These are phyloP conservation scores for Diploptera punctata DNA, from an alignment of 2,888 invertebrate genomes.

Conservation along the genomic window DNA sequence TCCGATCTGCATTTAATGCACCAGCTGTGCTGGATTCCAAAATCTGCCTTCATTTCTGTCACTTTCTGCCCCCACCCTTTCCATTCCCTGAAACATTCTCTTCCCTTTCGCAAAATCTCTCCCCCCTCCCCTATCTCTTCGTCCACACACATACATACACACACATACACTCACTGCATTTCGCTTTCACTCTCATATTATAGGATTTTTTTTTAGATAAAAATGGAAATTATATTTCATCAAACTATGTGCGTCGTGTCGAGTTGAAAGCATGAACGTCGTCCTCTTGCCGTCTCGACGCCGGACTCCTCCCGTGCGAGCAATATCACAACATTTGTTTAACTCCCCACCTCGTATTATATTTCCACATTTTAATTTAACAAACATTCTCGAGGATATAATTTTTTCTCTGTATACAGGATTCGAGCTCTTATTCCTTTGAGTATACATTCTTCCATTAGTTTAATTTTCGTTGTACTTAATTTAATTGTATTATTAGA, in stretches of 20 bases:
- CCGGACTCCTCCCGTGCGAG: too few species aligned
- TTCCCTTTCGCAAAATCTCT: background rate
- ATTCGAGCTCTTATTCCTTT: too few species aligned
- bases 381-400: too few species aligned
- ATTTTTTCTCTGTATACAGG: too few species aligned
- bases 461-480: too few species aligned
- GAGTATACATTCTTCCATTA: too few species aligned
- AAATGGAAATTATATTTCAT: slow-evolving; percentile 31
- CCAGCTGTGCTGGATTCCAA: slow-evolving; percentile 29
- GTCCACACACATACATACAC: background rate
- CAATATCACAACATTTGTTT: too few species aligned
- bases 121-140: background rate
- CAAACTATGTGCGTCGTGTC: slow-evolving; percentile 18
- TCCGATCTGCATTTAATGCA: slow-evolving; percentile 31
- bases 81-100: background rate
- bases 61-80: background rate
- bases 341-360: too few species aligned
- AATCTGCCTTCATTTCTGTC: slow-evolving; percentile 31
- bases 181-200: slow-evolving; percentile 29
- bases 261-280: too few species aligned
- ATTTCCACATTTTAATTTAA: too few species aligned
- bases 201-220: slow-evolving; percentile 30
- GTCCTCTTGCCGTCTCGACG: too few species aligned
- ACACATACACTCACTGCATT: slow-evolving; percentile 15
- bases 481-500: too few species aligned